phyloP scores from a whole-genome alignment of 2,888 invertebrate genomes.

The Lymantria monacha region DNA sequence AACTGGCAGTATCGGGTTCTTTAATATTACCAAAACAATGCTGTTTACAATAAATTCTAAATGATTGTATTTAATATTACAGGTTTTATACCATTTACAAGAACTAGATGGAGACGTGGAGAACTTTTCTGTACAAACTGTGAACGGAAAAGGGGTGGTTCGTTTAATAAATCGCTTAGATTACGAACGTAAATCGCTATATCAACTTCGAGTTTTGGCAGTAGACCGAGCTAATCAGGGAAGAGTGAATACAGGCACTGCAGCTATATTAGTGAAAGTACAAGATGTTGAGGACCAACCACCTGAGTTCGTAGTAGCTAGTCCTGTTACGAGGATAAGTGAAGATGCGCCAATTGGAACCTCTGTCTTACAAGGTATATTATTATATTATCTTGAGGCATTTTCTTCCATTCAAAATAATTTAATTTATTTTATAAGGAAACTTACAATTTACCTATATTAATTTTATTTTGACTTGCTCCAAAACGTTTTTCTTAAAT shows the following conservation, averaged over 20 bases:
- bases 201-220: constrained; percentile 91
- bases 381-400: too few relatives aligned
- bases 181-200: constrained; percentile 93
- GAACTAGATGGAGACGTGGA: constrained; percentile 90
- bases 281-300: constrained; percentile 96
- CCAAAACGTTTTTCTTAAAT: too few relatives aligned
- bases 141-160: constrained; percentile 92
- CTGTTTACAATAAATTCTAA: too few relatives aligned
- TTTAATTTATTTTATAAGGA: too few relatives aligned
- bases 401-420: too few relatives aligned
- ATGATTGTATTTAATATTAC: constrained; percentile 17
- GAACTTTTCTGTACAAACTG: constrained; percentile 90
- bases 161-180: constrained; percentile 89
- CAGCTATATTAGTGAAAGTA: constrained; percentile 90
- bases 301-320: constrained; percentile 93
- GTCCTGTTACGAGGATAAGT: constrained; percentile 92
- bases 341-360: constrained; percentile 93
- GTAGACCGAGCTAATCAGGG: constrained; percentile 92
- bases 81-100: constrained; percentile 92
- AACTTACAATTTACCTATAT: too few relatives aligned
- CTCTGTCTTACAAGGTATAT: constrained; percentile 89
- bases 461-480: too few relatives aligned
- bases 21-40: too few relatives aligned
- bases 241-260: constrained; percentile 93
- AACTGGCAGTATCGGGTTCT: too few relatives aligned